Base-by-base conservation (phyloP, 2,113 vertebrate species). In the Microtus oregoni region DNA sequence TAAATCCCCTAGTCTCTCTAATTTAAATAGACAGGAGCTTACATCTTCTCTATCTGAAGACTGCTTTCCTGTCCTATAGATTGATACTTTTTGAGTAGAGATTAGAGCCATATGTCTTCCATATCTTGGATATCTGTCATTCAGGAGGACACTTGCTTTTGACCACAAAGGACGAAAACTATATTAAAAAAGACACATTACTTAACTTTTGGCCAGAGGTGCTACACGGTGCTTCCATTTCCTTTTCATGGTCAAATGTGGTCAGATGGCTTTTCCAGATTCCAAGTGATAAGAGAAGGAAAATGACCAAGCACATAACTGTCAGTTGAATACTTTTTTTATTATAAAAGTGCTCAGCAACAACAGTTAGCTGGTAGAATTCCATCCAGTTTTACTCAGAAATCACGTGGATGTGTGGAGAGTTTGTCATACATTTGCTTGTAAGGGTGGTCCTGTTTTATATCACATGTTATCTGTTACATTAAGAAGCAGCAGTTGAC, bases 261-360 rank as follows among this genome's bases (percentile, higher is more conserved):
- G 17, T 41, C 52, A 65, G 3, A 13, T 20, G 1, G 2, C 2
- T 24, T 65, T 92, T 81, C 35, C 72, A 61, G 9, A 17, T 10
- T 44, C 41, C 58, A 52, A 11, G 22, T 75, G 3, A 2, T 87
- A 13, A 70, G 52, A 50, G 13, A 86, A 89, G n/a, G 12, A 81
- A 81, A 0, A 7, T 0, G 1, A 1, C 1, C 41, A 17, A 38
- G 4, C 24, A 19, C 26, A 2, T 41, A 11, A 26, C 44, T 26
- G 7, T 72, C 41, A 4, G 2, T 3, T 61, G 15, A 11, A 8
- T 15, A 35, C 38, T 28, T 3, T 67, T 76, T 50, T 58, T 0
- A 8, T 11, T 70, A 10, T 7, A 77, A 67, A 10, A 19, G 26
- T 7, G 28, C 15, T 83, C 4, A 75, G 3, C 55, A 17, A 24